Conservation (phyloP, 2,797 vertebrate species). For the Sebastes melanostomus region DNA sequence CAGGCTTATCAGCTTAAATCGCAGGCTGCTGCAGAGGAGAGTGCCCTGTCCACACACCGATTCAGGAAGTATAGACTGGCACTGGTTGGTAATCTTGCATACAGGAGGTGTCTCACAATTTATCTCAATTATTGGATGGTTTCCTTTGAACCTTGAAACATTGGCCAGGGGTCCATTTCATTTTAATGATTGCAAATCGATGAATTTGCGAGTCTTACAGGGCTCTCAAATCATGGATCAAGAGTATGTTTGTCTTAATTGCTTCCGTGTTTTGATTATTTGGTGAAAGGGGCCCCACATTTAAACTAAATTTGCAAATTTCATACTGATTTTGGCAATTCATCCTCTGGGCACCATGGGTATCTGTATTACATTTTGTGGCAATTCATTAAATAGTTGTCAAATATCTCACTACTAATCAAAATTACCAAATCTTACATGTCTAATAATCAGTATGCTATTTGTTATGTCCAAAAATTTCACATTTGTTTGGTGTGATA, state of each 20-base stretch:
- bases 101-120: not conserved
- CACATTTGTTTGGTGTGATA: not conserved
- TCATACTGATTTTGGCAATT: not conserved
- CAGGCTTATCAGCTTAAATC: conserved; percentile 19
- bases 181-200: not conserved
- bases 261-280: not conserved
- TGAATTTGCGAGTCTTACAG: not conserved
- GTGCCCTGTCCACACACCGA: not conserved
- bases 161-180: not conserved
- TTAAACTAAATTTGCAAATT: not conserved
- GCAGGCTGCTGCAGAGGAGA: not conserved
- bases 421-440: not conserved
- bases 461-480: not conserved
- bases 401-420: too few relatives aligned
- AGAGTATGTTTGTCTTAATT: not conserved
- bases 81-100: not conserved
- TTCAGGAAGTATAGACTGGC: not conserved
- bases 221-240: not conserved
- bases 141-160: not conserved
- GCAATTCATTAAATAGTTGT: not conserved
- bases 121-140: not conserved
- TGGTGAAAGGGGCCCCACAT: not conserved
- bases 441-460: not conserved
- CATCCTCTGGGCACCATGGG: too few relatives aligned
- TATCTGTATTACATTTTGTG: too few relatives aligned